Conservation (phyloP, 2,888 invertebrate genomes). For the Chloromyia formosa region DNA sequence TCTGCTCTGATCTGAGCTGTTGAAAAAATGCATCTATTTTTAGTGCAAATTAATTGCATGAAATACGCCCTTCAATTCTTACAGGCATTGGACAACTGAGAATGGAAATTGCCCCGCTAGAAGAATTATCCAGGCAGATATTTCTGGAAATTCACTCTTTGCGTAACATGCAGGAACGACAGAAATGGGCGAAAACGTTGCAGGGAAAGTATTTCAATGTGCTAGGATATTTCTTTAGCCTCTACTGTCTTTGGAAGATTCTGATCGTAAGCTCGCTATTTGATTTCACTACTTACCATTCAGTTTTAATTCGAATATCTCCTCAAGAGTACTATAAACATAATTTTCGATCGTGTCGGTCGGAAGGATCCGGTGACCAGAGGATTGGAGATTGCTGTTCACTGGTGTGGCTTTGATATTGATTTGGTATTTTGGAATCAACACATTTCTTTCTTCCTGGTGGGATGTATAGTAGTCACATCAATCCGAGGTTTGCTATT, state of each 20-base stretch:
- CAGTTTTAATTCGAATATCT: not conserved
- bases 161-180: conserved; percentile 88
- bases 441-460: conserved; percentile 95
- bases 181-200: conserved; percentile 94
- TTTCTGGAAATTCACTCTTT: conserved; percentile 97
- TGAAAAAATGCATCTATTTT: not conserved
- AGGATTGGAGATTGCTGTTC: conserved; percentile 94
- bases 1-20: no score
- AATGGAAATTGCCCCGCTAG: conserved; percentile 86
- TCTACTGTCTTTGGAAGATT: conserved; percentile 99
- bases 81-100: conserved; percentile 82
- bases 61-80: conserved; percentile 53
- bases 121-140: conserved; percentile 91
- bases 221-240: conserved; percentile 96
- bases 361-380: conserved; percentile 98
- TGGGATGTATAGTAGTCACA: conserved; percentile 97
- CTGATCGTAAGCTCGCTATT: conserved; percentile 82
- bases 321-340: conserved; percentile 93
- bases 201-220: conserved; percentile 99
- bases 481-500: conserved; percentile 95
- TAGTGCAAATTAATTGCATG: no score
- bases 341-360: conserved; percentile 98
- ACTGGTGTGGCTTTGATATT: conserved; percentile 94
- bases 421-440: conserved; percentile 99
- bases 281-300: not conserved